Base-by-base conservation (phyloP, 2,888 invertebrate species). In the Malthinus flaveolus region DNA sequence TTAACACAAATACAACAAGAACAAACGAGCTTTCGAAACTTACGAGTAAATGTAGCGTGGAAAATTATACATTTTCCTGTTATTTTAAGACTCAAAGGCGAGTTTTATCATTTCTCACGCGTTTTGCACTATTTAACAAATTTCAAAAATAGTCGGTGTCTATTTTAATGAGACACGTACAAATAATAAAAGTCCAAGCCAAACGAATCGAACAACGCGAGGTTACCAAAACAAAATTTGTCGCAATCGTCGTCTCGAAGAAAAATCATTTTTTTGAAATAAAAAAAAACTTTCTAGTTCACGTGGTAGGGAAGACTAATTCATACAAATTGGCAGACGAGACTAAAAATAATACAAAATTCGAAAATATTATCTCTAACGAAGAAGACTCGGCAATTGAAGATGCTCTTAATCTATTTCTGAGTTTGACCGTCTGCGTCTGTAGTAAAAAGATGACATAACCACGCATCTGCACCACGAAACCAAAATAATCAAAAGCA, bases 361-460 rank as follows among this genome's bases (percentile, higher is more conserved):
- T 39, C 33, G 32, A 54, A 31, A 47, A 23, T 23, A 47, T 32
- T 34, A 11, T 39, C 39, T 42, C 23, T 34, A 49, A 55, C 23
- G 49, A 39, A 49, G 49, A 55, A 23, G 23, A 23, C 42, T 37
- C 34, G 54, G 42, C 36, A 52, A 39, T 49, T 46, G 39, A 46
- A 46, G 33, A 48, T 35, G 49, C 36, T 15, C n/a, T 42, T 39
- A 32, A 33, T 51, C 45, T 61, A 61, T 61, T 61, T 61, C 49
- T 32, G 61, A 48, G 23, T 9, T 48, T 6, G 42, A 48, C 46
- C 56, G 61, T 61, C 57, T 61, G 61, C 57, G 57, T 42, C 50
- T 59, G 47, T 50, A 59, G 59, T 59, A 57, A 61, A 61, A 61
- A 57, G 61, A 61, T 61, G 61, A 61, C 57, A 61, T 61, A 61